Conservation (phyloP, 2,888 invertebrate species). For the Xestia sexstrigata region DNA sequence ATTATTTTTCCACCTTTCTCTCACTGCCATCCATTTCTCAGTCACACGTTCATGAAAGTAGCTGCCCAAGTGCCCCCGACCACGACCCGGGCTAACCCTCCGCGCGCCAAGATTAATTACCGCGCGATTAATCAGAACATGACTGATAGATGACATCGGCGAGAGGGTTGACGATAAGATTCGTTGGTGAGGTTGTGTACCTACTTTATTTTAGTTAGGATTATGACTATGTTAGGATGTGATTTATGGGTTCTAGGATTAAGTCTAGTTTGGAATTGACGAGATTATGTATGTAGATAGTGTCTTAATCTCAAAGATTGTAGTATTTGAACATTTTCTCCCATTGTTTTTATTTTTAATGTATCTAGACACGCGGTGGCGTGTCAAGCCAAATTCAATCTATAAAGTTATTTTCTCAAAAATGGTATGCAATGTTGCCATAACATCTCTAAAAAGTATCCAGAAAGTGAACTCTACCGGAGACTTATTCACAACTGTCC, state of each 20-base stretch:
- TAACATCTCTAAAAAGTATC: too few relatives aligned
- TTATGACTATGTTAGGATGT: conserved; percentile 29
- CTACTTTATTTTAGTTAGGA: conserved; percentile 29
- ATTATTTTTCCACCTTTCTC: not conserved
- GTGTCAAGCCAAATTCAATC: too few relatives aligned
- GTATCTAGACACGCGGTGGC: too few relatives aligned
- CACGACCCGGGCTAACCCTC: conserved; percentile 47
- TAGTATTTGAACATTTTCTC: not conserved
- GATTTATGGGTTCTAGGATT: conserved; percentile 36
- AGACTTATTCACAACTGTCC: too few relatives aligned
- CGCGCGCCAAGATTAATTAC: conserved; percentile 64
- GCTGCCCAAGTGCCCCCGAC: not conserved
- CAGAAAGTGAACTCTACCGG: too few relatives aligned
- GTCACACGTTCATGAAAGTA: conserved; percentile 42
- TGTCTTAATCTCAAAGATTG: not conserved
- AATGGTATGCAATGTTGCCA: too few relatives aligned
- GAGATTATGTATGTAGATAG: not conserved
- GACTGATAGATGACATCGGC: conserved; percentile 56
- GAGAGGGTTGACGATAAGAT: conserved; percentile 51
- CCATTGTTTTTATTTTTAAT: not conserved
- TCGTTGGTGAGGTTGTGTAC: not conserved
- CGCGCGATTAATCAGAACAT: conserved; percentile 62
- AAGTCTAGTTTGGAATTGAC: not conserved
- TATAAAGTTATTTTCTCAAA: too few relatives aligned
- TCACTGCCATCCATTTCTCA: not conserved